Evolutionary conservation across 2,888 invertebrate genomes (phyloP).

Genomic region (Luffia ferchaultella): DNA sequence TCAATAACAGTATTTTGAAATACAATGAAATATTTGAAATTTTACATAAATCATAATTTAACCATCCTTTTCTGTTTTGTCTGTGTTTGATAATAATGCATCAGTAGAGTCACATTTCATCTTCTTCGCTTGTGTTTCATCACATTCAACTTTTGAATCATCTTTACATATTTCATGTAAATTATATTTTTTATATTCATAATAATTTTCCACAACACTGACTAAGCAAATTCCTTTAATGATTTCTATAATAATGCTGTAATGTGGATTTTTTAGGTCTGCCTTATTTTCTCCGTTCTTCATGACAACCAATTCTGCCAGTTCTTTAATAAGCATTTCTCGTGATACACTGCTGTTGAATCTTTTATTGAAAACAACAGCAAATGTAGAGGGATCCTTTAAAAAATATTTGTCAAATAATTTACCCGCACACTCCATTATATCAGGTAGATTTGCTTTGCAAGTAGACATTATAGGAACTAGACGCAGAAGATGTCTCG

Average conservation of each 20-base stretch:
- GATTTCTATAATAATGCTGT: conserved; percentile 84
- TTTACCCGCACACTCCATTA: conserved; percentile 69
- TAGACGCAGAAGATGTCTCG: conserved; percentile 79
- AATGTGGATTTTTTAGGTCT: conserved; percentile 78
- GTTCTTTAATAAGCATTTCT: conserved; percentile 74
- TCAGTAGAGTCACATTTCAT: conserved; percentile 36
- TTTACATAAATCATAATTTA: no score
- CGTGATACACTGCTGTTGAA: conserved; percentile 78
- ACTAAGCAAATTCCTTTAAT: conserved; percentile 82
- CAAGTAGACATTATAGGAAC: conserved; percentile 85
- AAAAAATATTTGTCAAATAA: conserved; percentile 80
- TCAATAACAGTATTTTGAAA: no score
- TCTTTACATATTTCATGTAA: conserved; percentile 70
- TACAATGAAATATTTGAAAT: no score
- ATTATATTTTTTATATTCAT: conserved; percentile 85
- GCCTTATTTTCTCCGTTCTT: conserved; percentile 79
- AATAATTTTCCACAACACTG: conserved; percentile 81
- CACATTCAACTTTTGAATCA: conserved; percentile 38
- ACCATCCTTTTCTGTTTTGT: no score
- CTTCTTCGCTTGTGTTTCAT: conserved; percentile 49
- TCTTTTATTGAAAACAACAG: conserved; percentile 80
- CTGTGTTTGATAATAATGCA: no score
- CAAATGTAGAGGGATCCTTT: conserved; percentile 75
- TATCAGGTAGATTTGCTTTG: conserved; percentile 80
- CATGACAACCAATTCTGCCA: conserved; percentile 75